Conservation (phyloP, 1,140 invertebrate genomes). For the Armadillidium nasatum region DNA sequence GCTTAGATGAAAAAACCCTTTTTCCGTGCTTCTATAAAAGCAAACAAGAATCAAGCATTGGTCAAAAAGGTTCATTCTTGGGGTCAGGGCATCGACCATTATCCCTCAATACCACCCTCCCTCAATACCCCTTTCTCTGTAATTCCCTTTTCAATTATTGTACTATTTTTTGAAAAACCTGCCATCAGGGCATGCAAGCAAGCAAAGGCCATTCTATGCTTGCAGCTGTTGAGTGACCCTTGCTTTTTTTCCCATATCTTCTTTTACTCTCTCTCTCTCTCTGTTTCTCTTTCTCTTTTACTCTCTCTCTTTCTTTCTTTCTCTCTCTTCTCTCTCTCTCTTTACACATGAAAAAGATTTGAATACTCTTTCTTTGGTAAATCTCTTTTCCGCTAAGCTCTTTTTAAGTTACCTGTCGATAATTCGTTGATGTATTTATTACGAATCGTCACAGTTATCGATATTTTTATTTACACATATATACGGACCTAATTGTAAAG, state of each 20-base stretch:
- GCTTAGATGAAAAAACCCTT: not conserved
- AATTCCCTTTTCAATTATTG: not conserved
- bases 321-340: not conserved
- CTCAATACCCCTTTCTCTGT: not conserved
- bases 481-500: too few species aligned
- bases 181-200: not conserved
- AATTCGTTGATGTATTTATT: too few species aligned
- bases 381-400: too few species aligned
- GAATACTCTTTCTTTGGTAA: too few species aligned
- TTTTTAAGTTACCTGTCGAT: too few species aligned
- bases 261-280: not conserved
- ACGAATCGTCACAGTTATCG: too few species aligned
- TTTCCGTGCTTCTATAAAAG: not conserved
- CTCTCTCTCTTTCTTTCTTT: not conserved
- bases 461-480: too few species aligned
- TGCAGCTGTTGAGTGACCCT: not conserved
- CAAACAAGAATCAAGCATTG: not conserved
- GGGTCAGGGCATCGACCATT: not conserved
- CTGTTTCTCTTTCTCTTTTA: not conserved
- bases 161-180: not conserved
- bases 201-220: conserved; percentile 2
- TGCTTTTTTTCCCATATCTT: not conserved
- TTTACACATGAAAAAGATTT: not conserved
- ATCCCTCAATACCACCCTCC: not conserved
- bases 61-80: not conserved